Percentiles rank a stretch among this genome's conserved stretches.
phyloP scores from a whole-genome alignment of 1,140 invertebrate species.

The Drosophila subpulchrella region DNA sequence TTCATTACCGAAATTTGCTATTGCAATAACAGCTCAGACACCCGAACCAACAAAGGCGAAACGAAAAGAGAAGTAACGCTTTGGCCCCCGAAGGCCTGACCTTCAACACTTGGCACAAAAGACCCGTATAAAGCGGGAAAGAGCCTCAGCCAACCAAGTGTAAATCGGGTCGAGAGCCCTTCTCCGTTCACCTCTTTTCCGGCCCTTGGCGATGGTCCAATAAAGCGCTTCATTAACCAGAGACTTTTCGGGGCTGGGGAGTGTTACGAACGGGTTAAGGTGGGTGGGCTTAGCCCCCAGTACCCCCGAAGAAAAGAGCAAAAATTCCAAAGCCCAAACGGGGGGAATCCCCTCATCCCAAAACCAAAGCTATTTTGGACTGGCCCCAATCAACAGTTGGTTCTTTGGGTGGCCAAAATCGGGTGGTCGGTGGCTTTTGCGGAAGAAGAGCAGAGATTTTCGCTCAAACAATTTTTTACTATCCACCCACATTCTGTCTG shows the following conservation, averaged over 20 bases:
- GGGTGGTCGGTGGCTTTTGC: background rate
- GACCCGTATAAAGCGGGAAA: constrained; percentile 20
- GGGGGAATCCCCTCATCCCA: constrained; percentile 35
- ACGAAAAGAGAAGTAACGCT: constrained; percentile 13
- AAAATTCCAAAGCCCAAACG: constrained; percentile 24
- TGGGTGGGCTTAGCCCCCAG: background rate
- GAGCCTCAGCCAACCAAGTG: constrained; percentile 23
- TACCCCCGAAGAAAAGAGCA: constrained; percentile 12
- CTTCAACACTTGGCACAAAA: constrained; percentile 46
- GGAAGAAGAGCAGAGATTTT: constrained; percentile 10
- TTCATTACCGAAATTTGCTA: constrained; percentile 65
- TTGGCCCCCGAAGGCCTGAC: constrained; percentile 47
- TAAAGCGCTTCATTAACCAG: constrained; percentile 67
- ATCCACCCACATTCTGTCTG: constrained; percentile 6
- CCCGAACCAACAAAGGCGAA: constrained; percentile 9
- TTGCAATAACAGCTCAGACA: constrained; percentile 68
- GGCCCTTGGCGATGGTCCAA: constrained; percentile 58
- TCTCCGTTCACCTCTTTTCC: constrained; percentile 50
- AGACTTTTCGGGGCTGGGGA: constrained; percentile 11
- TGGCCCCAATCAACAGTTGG: constrained; percentile 69
- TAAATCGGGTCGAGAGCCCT: constrained; percentile 6
- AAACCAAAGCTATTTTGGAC: constrained; percentile 22
- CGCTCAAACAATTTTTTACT: constrained; percentile 9
- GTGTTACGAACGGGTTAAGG: constrained; percentile 1
- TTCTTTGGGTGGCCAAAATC: constrained; percentile 10